Conservation (phyloP, 1,140 invertebrate species). For the Ceratosolen fusciceps region DNA sequence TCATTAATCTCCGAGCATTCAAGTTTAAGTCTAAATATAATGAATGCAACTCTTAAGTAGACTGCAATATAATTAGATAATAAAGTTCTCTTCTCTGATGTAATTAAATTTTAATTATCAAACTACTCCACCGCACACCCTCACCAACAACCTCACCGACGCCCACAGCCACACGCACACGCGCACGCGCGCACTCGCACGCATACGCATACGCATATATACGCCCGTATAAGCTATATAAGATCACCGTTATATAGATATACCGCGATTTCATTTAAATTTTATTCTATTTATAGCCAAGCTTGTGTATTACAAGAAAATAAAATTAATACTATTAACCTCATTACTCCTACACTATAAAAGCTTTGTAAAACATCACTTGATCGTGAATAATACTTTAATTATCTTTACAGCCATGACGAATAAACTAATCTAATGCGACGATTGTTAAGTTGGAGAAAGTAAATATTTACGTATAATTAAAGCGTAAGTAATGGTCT, state of each 20-base stretch:
- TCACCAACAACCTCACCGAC: no score
- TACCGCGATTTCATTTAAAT: not conserved
- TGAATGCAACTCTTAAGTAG: slow-evolving; percentile 2
- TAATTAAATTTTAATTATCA: slow-evolving; percentile 28
- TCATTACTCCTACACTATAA: slow-evolving; percentile 1
- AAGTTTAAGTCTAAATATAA: slow-evolving; percentile 13
- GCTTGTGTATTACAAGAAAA: not conserved
- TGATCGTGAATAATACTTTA: slow-evolving; percentile 8
- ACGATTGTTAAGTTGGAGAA: slow-evolving; percentile 5
- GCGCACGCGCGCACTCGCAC: no score
- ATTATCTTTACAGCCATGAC: slow-evolving; percentile 1
- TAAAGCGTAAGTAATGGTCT: slow-evolving; percentile 12
- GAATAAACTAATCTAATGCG: slow-evolving; percentile 10
- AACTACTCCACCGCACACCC: no score
- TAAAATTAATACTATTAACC: slow-evolving; percentile 14
- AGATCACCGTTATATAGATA: not conserved
- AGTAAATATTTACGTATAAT: slow-evolving; percentile 24
- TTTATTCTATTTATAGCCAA: not conserved
- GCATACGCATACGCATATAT: no score
- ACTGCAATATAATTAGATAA: not conserved
- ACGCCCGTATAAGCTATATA: not conserved
- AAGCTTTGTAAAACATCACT: slow-evolving; percentile 16
- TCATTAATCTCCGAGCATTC: slow-evolving; percentile 11
- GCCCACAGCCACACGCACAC: no score
- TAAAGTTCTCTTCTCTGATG: not conserved